Percentiles rank a stretch among this genome's conserved stretches.
phyloP scores from a whole-genome alignment of 2,888 invertebrate species.

The Trissolcus japonicus region DNA sequence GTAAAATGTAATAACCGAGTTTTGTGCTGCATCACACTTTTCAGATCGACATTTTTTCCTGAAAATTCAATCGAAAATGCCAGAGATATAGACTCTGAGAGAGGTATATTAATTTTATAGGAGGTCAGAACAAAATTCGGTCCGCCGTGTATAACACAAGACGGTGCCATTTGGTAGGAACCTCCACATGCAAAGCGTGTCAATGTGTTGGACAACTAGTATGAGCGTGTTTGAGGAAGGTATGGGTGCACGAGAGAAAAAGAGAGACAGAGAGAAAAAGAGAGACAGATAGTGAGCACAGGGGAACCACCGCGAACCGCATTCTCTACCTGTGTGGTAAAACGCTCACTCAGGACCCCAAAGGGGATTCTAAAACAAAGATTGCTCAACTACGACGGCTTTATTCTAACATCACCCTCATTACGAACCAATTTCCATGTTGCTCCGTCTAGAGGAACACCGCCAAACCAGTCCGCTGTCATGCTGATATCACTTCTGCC shows the following conservation, averaged over 20 bases:
- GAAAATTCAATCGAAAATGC: not conserved
- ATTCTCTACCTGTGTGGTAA: constrained; percentile 71
- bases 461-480: constrained; percentile 30
- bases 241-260: constrained; percentile 46
- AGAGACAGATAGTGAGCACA: constrained; percentile 22
- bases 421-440: constrained; percentile 69
- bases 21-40: not conserved
- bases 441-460: constrained; percentile 52
- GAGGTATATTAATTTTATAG: constrained; percentile 1
- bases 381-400: constrained; percentile 63
- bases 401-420: constrained; percentile 68
- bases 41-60: no score
- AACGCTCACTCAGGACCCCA: constrained; percentile 65
- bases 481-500: constrained; percentile 56
- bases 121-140: constrained; percentile 29
- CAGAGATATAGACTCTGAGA: not conserved
- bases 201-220: constrained; percentile 51
- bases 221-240: constrained; percentile 57
- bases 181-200: constrained; percentile 44
- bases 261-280: not conserved
- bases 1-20: not conserved
- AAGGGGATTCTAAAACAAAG: constrained; percentile 71
- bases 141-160: constrained; percentile 53
- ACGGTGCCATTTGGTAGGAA: constrained; percentile 29
- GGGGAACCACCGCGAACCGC: constrained; percentile 66